These are phyloP conservation scores for Selenia dentaria DNA, from an alignment of 2,888 invertebrate genomes.

Conservation along the genomic window DNA sequence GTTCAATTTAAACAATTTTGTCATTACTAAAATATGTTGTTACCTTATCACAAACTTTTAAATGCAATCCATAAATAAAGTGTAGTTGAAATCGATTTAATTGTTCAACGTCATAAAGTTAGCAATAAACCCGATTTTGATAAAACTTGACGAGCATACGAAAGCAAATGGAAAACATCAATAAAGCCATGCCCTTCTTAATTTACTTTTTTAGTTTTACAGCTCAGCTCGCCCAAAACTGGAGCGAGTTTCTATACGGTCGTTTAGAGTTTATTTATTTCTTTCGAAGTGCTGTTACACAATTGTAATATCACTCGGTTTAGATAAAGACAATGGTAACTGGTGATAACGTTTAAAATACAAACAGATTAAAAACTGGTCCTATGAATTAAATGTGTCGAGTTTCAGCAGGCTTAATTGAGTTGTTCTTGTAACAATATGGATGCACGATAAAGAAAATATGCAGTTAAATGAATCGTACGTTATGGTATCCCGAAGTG, in stretches of 20 bases:
- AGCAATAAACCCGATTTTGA: conserved; percentile 57
- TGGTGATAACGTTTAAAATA: conserved; percentile 9
- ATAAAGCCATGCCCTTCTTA: conserved; percentile 30
- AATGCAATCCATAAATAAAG: conserved; percentile 36
- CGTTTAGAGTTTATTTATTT: conserved; percentile 14
- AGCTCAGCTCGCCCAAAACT: conserved; percentile 6
- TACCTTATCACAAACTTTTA: conserved; percentile 37
- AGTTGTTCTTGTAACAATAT: conserved; percentile 13
- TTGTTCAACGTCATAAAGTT: conserved; percentile 60
- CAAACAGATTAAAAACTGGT: conserved; percentile 20
- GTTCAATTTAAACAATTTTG: too few relatives aligned
- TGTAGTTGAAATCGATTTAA: conserved; percentile 52
- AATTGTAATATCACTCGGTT: conserved; percentile 11
- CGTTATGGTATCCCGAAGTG: conserved; percentile 13
- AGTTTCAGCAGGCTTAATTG: conserved; percentile 17
- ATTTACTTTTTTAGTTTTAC: conserved; percentile 19
- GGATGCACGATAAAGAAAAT: conserved; percentile 16
- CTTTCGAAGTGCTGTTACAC: conserved; percentile 8
- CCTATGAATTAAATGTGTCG: conserved; percentile 10
- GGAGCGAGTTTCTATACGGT: conserved; percentile 7
- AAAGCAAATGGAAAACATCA: conserved; percentile 33
- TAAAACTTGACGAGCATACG: conserved; percentile 36
- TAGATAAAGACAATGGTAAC: conserved; percentile 21
- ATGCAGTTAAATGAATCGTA: conserved; percentile 17
- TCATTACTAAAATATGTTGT: conserved; percentile 10